phyloP scores from a whole-genome alignment of 2,113 vertebrate genomes.

The Daphoenositta chrysoptera region DNA sequence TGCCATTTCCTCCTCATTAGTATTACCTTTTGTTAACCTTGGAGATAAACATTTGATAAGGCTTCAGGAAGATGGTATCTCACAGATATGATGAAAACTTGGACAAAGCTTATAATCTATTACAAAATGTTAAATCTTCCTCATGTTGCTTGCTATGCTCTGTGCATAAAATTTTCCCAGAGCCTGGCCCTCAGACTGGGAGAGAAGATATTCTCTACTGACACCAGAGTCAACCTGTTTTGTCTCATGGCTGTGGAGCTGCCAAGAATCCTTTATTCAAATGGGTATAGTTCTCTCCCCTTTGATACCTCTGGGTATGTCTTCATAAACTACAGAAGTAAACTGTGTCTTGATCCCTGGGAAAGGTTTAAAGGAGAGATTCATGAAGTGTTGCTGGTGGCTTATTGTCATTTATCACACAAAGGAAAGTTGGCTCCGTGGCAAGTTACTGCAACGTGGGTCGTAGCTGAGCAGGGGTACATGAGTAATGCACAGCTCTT shows the following conservation, averaged over 20 bases:
- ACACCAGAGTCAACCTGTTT: background rate
- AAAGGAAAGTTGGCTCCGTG: background rate
- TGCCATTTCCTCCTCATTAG: background rate
- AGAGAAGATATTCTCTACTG: background rate
- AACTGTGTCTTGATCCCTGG: background rate
- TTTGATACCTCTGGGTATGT: background rate
- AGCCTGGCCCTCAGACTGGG: background rate
- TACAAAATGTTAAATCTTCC: background rate
- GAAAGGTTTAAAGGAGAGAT: background rate
- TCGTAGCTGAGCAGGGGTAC: rapidly evolving
- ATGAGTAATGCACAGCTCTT: rapidly evolving
- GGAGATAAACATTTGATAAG: background rate
- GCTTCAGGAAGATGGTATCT: background rate
- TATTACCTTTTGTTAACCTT: background rate
- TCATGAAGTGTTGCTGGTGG: background rate
- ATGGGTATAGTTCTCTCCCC: background rate
- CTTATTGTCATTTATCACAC: background rate
- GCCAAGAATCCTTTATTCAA: background rate
- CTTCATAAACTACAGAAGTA: background rate
- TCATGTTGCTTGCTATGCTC: background rate
- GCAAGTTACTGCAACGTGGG: background rate
- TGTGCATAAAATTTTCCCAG: background rate
- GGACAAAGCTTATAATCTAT: background rate
- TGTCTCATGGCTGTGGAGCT: background rate
- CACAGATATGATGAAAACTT: background rate